A percentile compares a stretch with the other conserved stretches of the same genome.
Evolutionary conservation across 2,113 vertebrate genomes (phyloP).

Genomic region (Copsychus sechellarum): DNA sequence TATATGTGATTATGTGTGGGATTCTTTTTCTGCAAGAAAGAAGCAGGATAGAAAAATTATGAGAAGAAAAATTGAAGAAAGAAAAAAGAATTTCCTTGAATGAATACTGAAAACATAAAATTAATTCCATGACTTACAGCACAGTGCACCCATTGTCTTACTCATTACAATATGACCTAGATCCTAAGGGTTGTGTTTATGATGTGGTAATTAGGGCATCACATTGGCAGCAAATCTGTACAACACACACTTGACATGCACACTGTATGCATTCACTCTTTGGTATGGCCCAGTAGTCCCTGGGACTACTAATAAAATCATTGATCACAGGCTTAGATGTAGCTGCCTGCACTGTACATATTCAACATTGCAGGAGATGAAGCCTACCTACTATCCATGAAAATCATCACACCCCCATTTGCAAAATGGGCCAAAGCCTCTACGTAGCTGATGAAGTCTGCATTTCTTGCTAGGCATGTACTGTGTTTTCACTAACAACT

Average conservation of each 20-base stretch:
- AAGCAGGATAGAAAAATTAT: not conserved
- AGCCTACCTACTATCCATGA: not conserved
- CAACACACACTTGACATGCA: not conserved
- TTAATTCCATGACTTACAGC: not conserved
- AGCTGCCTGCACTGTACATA: not conserved
- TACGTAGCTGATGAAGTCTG: not conserved
- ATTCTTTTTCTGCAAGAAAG: not conserved
- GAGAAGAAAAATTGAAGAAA: not conserved
- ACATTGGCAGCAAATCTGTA: not conserved
- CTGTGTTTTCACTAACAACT: not conserved
- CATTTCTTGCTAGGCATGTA: not conserved
- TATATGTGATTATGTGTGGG: not conserved
- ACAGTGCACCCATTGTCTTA: not conserved
- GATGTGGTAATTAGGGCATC: not conserved
- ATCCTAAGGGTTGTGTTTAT: not conserved
- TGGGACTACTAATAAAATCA: not conserved
- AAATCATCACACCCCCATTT: not conserved
- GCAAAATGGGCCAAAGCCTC: not conserved
- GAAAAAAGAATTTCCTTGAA: not conserved
- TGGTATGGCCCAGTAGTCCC: not conserved
- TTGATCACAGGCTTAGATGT: not conserved
- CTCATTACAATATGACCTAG: not conserved
- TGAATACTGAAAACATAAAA: fast-evolving
- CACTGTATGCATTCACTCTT: not conserved
- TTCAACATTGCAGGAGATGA: not conserved